Conservation (phyloP, 2,888 invertebrate species). For the Calliphora vomitoria region DNA sequence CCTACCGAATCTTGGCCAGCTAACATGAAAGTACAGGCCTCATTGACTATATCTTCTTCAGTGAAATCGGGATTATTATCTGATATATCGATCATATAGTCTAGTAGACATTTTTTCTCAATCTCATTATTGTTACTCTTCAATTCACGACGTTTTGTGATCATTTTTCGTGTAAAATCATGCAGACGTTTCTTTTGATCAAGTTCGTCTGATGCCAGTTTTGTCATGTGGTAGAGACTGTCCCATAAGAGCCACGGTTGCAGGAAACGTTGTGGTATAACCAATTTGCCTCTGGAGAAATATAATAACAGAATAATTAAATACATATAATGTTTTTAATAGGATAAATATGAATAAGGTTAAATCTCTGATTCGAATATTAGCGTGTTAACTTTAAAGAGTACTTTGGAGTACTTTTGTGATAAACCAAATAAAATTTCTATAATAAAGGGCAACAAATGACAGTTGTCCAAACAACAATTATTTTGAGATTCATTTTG, state of each 20-base stretch:
- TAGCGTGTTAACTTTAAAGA: not conserved
- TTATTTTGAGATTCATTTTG: too few species aligned
- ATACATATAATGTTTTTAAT: too few species aligned
- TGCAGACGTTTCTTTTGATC: constrained; percentile 85
- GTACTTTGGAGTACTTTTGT: too few species aligned
- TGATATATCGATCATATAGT: constrained; percentile 86
- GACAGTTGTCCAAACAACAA: too few species aligned
- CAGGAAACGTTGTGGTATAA: constrained; percentile 85
- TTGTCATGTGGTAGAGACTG: constrained; percentile 86
- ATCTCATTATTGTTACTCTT: constrained; percentile 74
- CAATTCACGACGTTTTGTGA: constrained; percentile 80
- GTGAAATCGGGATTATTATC: constrained; percentile 85
- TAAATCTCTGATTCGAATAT: too few species aligned
- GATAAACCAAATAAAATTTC: too few species aligned
- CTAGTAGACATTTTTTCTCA: constrained; percentile 84
- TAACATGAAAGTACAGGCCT: constrained; percentile 88
- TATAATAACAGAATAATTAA: not conserved
- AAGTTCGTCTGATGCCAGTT: constrained; percentile 85
- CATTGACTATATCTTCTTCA: constrained; percentile 87
- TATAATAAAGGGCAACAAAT: too few species aligned
- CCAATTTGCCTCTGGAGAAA: constrained; percentile 85
- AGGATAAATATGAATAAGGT: too few species aligned
- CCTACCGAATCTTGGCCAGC: constrained; percentile 88
- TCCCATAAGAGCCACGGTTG: constrained; percentile 87
- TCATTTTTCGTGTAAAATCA: constrained; percentile 85